Base-by-base conservation (phyloP, 2,113 vertebrate genomes). In the Tachysurus vachellii region DNA sequence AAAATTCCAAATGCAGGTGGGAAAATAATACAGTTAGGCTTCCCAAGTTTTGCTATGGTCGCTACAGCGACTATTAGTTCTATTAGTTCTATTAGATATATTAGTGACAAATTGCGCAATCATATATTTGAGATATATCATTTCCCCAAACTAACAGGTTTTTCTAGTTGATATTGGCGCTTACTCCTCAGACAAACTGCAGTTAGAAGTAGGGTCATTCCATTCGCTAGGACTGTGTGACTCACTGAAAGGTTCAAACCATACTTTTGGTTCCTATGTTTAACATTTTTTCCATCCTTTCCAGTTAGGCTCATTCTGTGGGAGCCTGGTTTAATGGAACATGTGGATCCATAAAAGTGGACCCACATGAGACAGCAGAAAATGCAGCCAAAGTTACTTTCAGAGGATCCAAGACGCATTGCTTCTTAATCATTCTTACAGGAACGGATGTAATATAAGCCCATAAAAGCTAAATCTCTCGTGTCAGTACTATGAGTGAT, bases 351-450 rank as follows among this genome's bases (percentile, higher is more conserved):
- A 83, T 87, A 79, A 87, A 84, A 57, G 70, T 26, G 28, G 31
- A 68, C 71, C 81, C 86, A 87, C 66, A 83, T 87, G 81, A 87
- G 73, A 77, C 81, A 87, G 86, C 86, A 87, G 68, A 87, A 84
- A 87, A 56, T 36, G 28, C 47, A 79, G 81, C 71, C 86, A 84
- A 83, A 77, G 31, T 57, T 64, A 56, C 71, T 84, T 87, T 79
- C 59, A 44, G 61, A 84, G 53, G 59, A 87, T 84, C 71, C 71
- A 68, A 56, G 54, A 82, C 11, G 16, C 71, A 44, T n/a, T 84
- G 61, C 82, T 84, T 83, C 14, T 53, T 68, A 84, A 87, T 79
- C 61, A 79, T 84, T 68, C 71, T 87, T 83, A 87, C 81, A 83
- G 86, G 68, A 83, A 77, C 28, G 21, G 59, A 75, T 56, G 71